Conservation (phyloP, 64 coral and sea anemone species). For the Pachyseris speciosa region DNA sequence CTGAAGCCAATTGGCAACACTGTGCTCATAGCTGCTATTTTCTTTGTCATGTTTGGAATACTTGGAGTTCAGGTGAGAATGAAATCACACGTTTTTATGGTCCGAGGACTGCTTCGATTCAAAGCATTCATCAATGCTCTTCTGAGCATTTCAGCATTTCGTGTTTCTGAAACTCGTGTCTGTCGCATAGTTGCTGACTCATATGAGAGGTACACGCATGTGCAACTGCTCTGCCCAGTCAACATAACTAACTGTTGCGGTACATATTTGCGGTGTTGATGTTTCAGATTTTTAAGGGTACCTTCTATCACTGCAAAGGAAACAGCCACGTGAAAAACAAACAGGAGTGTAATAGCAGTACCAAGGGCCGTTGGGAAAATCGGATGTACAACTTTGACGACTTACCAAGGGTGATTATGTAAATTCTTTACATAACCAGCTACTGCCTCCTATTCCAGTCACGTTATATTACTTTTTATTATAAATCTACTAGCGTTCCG, state of each 20-base stretch:
- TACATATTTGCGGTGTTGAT: not conserved
- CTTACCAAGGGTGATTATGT: conserved; percentile 57
- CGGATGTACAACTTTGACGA: conserved; percentile 97
- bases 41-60: conserved; percentile 96
- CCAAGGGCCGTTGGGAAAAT: conserved; percentile 74
- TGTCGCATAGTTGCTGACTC: too few relatives aligned
- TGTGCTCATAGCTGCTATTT: conserved; percentile 95
- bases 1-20: conserved; percentile 98
- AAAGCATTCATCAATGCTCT: too few relatives aligned
- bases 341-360: conserved; percentile 51
- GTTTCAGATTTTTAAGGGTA: conserved; percentile 93
- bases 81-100: not conserved
- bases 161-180: too few relatives aligned
- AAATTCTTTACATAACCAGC: too few relatives aligned
- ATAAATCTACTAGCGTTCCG: too few relatives aligned
- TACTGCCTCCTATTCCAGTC: too few relatives aligned
- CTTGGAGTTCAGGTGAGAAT: conserved; percentile 88
- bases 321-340: conserved; percentile 59
- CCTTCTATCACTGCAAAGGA: conserved; percentile 83
- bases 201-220: too few relatives aligned
- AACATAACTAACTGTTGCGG: too few relatives aligned
- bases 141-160: too few relatives aligned
- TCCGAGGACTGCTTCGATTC: not conserved
- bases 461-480: too few relatives aligned
- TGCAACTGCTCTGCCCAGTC: too few relatives aligned